Base-by-base conservation (phyloP, 2,797 vertebrate genomes). In the Poecile montanus region DNA sequence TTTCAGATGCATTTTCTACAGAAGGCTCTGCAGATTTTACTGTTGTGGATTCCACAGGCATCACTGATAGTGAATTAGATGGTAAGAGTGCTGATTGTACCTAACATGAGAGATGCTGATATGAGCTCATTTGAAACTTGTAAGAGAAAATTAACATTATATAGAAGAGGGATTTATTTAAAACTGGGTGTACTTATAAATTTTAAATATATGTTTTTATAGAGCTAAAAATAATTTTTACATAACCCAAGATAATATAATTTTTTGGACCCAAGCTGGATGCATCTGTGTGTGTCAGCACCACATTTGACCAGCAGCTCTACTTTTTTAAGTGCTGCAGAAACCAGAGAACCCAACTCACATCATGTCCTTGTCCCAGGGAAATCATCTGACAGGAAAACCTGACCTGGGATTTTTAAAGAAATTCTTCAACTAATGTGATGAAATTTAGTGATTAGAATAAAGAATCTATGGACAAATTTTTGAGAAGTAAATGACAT, bases 161-260 rank as follows among this genome's bases (percentile, higher is more conserved):
- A 70, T 36, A 78, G 23, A 77, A 36, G 13, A 5, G 3, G 2
- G 1, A 25, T 16, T 45, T 66, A 27, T 29, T 92, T 71, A 47
- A 87, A 89, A 85, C 14, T 17, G 0, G 5, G 4, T 44, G 17
- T 66, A 48, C 9, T 51, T 57, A 44, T 2, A 45, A 2, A 48
- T 32, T 85, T 42, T 72, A 32, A 89, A 72, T 21, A 38, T 11
- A 10, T 15, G 38, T 32, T 20, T 86, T 67, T 65, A 57, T 29
- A 54, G 68, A 75, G 6, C 12, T 32, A 81, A 63, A 83, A 71
- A 15, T 10, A 68, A 7, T 16, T 94, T 89, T 81, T 58, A 58
- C 50, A 75, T 78, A 92, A 45, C 74, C 34, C 61, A 84, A 30
- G 9, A 62, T 67, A 79, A 95, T 91, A 62, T 88, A 93, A 12